Evolutionary conservation across 1,140 invertebrate genomes (phyloP), one percentile per base, ranked within the genome.

Genomic region (Tetramorium simillimum): DNA sequence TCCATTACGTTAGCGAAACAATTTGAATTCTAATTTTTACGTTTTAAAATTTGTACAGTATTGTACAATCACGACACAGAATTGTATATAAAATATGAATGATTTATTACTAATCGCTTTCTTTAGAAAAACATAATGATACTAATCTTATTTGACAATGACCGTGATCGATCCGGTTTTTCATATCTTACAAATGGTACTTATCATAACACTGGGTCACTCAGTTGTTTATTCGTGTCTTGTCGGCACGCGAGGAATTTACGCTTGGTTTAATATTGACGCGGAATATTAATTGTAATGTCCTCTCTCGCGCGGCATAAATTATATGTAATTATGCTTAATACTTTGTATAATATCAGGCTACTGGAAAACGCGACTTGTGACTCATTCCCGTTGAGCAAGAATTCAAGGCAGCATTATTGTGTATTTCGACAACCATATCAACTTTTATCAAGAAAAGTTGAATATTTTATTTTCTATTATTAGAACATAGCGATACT

Each of bases 291-390:
- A 67, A 80, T 80, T 51, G n/a, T 65, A 37, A 51, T 62, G 9
- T 62, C 7, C 43, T 80, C 43, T 80, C 33, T 51, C 5, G n/a
- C 37, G n/a, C 43, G 60, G 51, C 58, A 78, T 65, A 67, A 67
- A 80, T 80, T 80, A 24, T 67, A 67, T 65, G 14, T n/a, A 62
- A 62, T 62, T 77, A 77, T 62, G 16, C 16, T n/a, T 60, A 58
- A 18, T 49, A 24, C 24, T 51, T 18, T 65, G 2, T 16, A 43
- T 62, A 78, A 78, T 78, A n/a, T 51, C 60, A 67, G 46, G 12
- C 43, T 7, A 67, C 18, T 80, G 43, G 46, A 80, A 80, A 80
- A 67, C 51, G 24, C 16, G 1, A n/a, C 37, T 77, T 28, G 24
- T 67, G 24, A 80, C 12, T 80, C 43, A 67, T 67, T 67, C 28